Evolutionary conservation across 2,888 invertebrate genomes (phyloP).

Genomic region (Coenonympha arcania): DNA sequence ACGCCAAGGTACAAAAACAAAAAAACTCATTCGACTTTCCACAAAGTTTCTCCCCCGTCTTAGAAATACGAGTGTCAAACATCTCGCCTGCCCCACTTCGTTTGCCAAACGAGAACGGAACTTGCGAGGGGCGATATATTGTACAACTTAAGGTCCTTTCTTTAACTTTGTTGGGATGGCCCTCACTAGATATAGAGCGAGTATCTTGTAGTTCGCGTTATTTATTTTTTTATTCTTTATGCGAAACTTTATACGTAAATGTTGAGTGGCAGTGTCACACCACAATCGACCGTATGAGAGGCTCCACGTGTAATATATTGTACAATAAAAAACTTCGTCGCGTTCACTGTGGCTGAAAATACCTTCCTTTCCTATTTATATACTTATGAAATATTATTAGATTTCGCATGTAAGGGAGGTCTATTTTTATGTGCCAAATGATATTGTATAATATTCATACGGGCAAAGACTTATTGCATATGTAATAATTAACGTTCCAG

Average conservation of each 20-base stretch:
- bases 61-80: conserved; percentile 40
- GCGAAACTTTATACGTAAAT: background rate
- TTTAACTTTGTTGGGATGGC: conserved; percentile 25
- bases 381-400: no score
- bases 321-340: no score
- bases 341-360: no score
- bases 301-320: no score
- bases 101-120: conserved; percentile 28
- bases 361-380: background rate
- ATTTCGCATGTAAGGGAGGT: no score
- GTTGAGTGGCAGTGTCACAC: no score
- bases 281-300: no score
- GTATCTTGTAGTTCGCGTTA: conserved; percentile 2
- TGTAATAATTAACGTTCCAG: no score
- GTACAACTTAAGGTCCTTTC: conserved; percentile 25
- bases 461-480: no score
- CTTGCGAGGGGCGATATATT: conserved; percentile 28
- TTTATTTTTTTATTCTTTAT: conserved; percentile 1
- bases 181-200: conserved; percentile 15
- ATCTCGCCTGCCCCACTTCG: conserved; percentile 31
- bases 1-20: background rate
- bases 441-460: no score
- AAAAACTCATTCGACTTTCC: conserved; percentile 1
- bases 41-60: conserved; percentile 10
- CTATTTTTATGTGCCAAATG: no score